These are phyloP conservation scores for Trachelus tabidus DNA, from an alignment of 2,888 invertebrate genomes.

Conservation along the genomic window DNA sequence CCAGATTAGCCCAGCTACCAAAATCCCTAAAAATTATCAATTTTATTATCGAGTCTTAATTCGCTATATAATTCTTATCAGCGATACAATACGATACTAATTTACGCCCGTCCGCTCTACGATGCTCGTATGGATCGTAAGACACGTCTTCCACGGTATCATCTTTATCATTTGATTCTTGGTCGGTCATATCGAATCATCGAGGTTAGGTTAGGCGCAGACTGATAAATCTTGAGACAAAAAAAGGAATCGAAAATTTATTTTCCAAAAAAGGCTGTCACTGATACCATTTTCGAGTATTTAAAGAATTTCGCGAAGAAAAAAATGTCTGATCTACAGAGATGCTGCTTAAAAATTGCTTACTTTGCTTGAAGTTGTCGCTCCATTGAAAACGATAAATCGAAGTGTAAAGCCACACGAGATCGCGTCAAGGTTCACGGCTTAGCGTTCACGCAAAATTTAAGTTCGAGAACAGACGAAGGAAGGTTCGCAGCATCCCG, in stretches of 20 bases:
- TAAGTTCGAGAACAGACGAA: background rate
- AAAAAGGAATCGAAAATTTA: background rate
- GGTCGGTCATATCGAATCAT: background rate
- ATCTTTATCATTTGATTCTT: background rate
- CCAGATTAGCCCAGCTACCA: slow-evolving; percentile 36
- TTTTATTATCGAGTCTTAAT: background rate
- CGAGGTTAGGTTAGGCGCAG: too few species aligned
- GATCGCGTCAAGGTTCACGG: background rate
- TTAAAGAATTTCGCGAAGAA: background rate
- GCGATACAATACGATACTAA: slow-evolving; percentile 33
- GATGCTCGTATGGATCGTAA: slow-evolving; percentile 40
- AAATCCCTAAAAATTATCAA: slow-evolving; percentile 32
- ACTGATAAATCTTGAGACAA: too few species aligned
- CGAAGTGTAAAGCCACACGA: background rate
- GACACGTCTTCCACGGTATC: slow-evolving; percentile 10
- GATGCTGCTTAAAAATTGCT: background rate
- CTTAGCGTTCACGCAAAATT: slow-evolving; percentile 1
- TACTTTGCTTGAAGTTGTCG: background rate
- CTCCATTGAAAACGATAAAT: background rate
- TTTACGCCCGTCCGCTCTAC: slow-evolving; percentile 18
- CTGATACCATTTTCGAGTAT: background rate
- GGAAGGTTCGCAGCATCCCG: background rate
- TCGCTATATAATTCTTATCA: background rate
- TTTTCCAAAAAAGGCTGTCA: background rate
- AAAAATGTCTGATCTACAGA: too few species aligned